These are phyloP conservation scores for Pluvianellus socialis DNA, from an alignment of 2,113 vertebrate species.

Conservation along the genomic window DNA sequence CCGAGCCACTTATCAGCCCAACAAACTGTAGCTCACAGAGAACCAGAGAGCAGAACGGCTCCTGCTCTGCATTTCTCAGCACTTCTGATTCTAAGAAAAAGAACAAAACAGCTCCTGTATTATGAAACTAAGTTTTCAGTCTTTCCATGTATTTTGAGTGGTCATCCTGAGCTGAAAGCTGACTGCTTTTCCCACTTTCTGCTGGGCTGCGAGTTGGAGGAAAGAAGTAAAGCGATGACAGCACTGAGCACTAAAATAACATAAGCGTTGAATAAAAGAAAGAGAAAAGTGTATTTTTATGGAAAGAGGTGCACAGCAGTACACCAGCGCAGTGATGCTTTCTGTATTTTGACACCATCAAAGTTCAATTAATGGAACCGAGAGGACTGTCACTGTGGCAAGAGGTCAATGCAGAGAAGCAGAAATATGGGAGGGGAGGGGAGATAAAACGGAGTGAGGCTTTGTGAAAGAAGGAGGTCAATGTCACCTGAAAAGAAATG, in stretches of 20 bases:
- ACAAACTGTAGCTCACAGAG: not conserved
- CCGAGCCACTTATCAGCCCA: not conserved
- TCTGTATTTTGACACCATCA: slow-evolving; percentile 51
- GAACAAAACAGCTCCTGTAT: not conserved
- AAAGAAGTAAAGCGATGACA: not conserved
- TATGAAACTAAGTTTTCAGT: not conserved
- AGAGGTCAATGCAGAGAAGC: not conserved
- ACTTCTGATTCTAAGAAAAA: not conserved
- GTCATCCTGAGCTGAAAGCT: slow-evolving; percentile 30
- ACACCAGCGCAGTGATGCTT: slow-evolving; percentile 34
- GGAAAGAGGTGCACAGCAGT: slow-evolving; percentile 34
- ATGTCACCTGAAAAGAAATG: not conserved
- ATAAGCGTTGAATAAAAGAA: slow-evolving; percentile 15
- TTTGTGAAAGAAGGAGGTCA: not conserved
- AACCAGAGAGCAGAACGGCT: not conserved
- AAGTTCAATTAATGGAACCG: slow-evolving; percentile 17
- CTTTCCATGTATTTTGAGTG: not conserved
- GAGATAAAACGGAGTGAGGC: not conserved
- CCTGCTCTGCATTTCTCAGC: not conserved
- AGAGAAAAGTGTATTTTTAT: slow-evolving; percentile 50
- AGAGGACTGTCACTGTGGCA: not conserved
- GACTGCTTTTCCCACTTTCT: not conserved
- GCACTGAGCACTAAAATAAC: slow-evolving; percentile 26
- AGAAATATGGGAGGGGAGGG: not conserved
- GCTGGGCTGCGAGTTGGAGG: not conserved